Evolutionary conservation across 2,113 vertebrate genomes (phyloP).

Genomic region (Amblyornis subalaris): DNA sequence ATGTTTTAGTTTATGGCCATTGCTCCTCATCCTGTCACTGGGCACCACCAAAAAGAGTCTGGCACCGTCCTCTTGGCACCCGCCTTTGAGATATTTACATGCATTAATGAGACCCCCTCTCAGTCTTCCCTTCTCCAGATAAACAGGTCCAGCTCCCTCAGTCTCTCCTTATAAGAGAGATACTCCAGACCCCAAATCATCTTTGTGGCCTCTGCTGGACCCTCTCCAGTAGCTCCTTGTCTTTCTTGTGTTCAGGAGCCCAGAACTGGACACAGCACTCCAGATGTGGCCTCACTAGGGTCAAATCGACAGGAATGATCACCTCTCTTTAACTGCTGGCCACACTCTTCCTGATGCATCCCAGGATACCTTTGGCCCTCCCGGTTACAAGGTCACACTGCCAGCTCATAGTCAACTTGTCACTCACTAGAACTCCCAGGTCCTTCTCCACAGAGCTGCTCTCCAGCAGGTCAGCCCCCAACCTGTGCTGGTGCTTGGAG

Average conservation of each 20-base stretch:
- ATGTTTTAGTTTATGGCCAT: neutral
- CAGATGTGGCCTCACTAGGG: neutral
- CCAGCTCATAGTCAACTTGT: neutral
- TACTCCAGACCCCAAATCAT: neutral
- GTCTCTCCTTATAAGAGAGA: neutral
- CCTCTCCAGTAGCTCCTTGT: neutral
- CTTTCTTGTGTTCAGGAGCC: neutral
- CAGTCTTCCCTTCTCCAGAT: neutral
- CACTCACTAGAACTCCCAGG: neutral
- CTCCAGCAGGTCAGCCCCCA: neutral
- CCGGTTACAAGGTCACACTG: neutral
- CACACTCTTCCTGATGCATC: neutral
- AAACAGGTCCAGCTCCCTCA: neutral
- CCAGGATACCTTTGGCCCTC: neutral
- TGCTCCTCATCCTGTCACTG: neutral
- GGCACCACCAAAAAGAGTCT: too few relatives aligned
- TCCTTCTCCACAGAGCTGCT: neutral
- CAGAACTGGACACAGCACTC: neutral
- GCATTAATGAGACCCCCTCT: neutral
- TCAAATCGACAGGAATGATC: neutral
- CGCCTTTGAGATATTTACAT: neutral
- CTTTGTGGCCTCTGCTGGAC: neutral
- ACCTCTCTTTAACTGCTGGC: neutral
- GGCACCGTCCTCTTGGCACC: neutral
- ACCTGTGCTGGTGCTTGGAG: too few relatives aligned